Percentiles rank a stretch among this genome's conserved stretches.
Conservation (phyloP, 2,888 invertebrate species). For the Anoplius nigerrimus region DNA sequence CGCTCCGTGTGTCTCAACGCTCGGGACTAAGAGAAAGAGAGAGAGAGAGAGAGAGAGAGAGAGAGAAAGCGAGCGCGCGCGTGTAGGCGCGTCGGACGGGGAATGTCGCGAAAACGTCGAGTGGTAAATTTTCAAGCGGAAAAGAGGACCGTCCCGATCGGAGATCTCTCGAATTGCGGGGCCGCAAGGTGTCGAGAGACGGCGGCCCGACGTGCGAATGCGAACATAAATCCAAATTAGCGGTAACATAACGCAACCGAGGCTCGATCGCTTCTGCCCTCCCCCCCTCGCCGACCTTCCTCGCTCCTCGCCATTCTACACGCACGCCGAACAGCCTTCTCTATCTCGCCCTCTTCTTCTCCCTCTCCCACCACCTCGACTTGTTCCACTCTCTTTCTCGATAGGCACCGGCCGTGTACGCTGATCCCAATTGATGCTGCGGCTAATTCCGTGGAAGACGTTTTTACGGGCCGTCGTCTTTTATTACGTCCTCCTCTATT, state of each 20-base stretch:
- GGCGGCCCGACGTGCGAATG: slow-evolving; percentile 64
- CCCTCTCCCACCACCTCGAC: background rate
- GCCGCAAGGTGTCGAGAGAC: slow-evolving; percentile 36
- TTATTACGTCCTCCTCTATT: too few relatives aligned
- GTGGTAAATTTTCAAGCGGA: slow-evolving; percentile 7
- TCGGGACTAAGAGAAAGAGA: too few relatives aligned
- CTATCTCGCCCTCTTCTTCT: slow-evolving; percentile 2
- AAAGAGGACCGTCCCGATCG: slow-evolving; percentile 32
- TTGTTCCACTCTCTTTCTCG: background rate
- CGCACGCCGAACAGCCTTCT: slow-evolving; percentile 5
- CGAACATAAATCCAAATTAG: slow-evolving; percentile 75
- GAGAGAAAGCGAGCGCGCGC: background rate
- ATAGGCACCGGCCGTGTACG: too few relatives aligned
- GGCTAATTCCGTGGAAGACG: too few relatives aligned
- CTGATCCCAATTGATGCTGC: too few relatives aligned
- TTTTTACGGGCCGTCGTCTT: too few relatives aligned
- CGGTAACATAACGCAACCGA: slow-evolving; percentile 62
- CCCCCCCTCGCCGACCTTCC: slow-evolving; percentile 33
- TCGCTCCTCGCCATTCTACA: slow-evolving; percentile 21
- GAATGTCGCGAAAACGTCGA: slow-evolving; percentile 10
- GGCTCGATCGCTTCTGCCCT: slow-evolving; percentile 45
- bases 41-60: too few relatives aligned
- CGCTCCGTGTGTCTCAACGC: too few relatives aligned
- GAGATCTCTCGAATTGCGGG: slow-evolving; percentile 28
- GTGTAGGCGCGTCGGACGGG: too few relatives aligned